Evolutionary conservation across 1,140 invertebrate species (phyloP).

Genomic region (Drosophila suzukii): DNA sequence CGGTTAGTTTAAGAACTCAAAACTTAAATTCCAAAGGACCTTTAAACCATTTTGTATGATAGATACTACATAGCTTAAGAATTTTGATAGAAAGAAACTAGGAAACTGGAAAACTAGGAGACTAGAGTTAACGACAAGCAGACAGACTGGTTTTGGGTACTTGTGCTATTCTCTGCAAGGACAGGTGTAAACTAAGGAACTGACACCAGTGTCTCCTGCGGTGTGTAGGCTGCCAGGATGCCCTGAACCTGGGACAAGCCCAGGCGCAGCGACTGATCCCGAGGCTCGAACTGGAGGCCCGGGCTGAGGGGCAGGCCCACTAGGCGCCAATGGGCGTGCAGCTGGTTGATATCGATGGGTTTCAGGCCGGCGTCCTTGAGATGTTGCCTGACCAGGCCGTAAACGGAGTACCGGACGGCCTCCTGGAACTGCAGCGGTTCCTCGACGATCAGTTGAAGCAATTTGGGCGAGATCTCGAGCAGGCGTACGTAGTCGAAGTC

Average conservation of each 20-base stretch:
- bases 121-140: neutral
- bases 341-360: constrained; percentile 68
- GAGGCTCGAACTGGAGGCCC: constrained; percentile 51
- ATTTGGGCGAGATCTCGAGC: constrained; percentile 12
- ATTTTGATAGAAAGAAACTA: too few species aligned
- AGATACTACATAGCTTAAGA: too few species aligned
- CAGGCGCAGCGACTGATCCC: constrained; percentile 35
- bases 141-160: neutral
- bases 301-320: constrained; percentile 61
- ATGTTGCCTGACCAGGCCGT: constrained; percentile 53
- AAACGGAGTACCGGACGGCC: constrained; percentile 65
- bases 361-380: constrained; percentile 38
- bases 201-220: constrained; percentile 63
- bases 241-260: constrained; percentile 59
- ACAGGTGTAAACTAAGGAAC: neutral
- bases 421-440: constrained; percentile 73
- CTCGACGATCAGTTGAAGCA: constrained; percentile 57
- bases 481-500: constrained; percentile 62
- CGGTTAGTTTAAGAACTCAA: too few species aligned
- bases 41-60: neutral
- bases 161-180: neutral
- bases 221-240: constrained; percentile 70
- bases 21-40: neutral
- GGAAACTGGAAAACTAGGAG: neutral
- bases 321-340: constrained; percentile 71